Evolutionary conservation across 1,140 invertebrate species (phyloP), one percentile per base, ranked within the genome.

Genomic region (Zaprionus gabonicus): DNA sequence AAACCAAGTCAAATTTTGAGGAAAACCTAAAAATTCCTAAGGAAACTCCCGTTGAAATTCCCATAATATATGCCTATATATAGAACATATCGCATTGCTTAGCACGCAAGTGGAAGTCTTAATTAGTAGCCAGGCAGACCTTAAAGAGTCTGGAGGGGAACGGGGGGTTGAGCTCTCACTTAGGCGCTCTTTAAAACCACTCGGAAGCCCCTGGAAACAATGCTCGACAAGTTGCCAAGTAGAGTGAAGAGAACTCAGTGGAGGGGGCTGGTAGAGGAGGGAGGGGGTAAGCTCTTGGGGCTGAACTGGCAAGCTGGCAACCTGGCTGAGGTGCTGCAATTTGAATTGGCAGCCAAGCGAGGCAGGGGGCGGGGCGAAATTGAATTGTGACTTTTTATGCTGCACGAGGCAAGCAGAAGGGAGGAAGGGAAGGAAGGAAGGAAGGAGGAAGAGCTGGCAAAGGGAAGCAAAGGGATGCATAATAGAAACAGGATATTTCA

Each of bases 331-430:
- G 53, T 28, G 53, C 53, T 28, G 53, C 53, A 56, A 51, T 20
- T 51, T 25, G 20, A 51, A 51, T 51, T 51, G 46, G 46, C 46
- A 51, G 46, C 17, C 20, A 51, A 3, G 25, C 2, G 49, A 31
- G 53, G 65, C 17, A 41, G 62, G 23, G 28, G 53, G 64, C 41
- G 63, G 49, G 25, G 49, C 53, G 64, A 90, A 85, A 88, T 88
- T 90, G 85, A 90, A 88, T 90, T 88, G 85, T 83, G 78, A 82
- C 79, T 85, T 88, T 90, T 90, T 88, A 82, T 88, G 85, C 71
- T 79, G 83, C 76, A 71, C 57, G 67, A 75, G 41, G 41, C 59
- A 71, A 31, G 28, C 12, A 49, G 20, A 49, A n/a, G 31, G 27
- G 3, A 15, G 34, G 27, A 6, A 23, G 34, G 23, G 65, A 57